phyloP scores from a whole-genome alignment of 2,888 invertebrate genomes.

The Slavum lentiscoides region DNA sequence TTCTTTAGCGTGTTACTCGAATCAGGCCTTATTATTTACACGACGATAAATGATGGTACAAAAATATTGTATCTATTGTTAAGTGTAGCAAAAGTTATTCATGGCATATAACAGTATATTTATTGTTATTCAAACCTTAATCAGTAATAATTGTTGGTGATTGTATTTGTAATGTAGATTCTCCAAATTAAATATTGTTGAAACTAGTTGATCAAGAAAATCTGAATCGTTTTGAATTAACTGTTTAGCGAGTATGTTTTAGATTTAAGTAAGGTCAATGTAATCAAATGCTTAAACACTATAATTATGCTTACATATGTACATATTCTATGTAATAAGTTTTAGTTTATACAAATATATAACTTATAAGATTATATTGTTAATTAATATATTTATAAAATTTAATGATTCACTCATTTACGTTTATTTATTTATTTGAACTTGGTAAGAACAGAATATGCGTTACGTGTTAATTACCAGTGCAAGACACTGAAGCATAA shows the following conservation, averaged over 20 bases:
- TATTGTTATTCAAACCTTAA: constrained; percentile 3
- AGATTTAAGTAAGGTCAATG: constrained; percentile 24
- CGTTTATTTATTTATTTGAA: not conserved
- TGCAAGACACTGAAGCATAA: too few species aligned
- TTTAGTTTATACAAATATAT: not conserved
- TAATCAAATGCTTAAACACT: constrained; percentile 22
- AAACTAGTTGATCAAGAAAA: not conserved
- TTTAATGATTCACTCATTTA: not conserved
- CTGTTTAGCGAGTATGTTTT: not conserved
- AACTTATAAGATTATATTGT: constrained; percentile 17
- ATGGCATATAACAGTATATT: not conserved
- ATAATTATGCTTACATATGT: not conserved
- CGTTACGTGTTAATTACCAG: too few species aligned
- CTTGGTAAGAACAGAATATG: too few species aligned
- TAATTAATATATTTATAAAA: constrained; percentile 27
- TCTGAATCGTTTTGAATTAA: not conserved
- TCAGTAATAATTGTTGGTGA: not conserved
- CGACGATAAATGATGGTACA: not conserved
- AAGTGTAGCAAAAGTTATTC: not conserved
- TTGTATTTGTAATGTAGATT: not conserved
- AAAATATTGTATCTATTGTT: constrained; percentile 3
- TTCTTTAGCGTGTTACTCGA: not conserved
- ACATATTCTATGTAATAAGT: not conserved
- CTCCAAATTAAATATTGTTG: not conserved
- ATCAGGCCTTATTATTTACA: constrained; percentile 7